Evolutionary conservation across 1,140 invertebrate species (phyloP).

Genomic region (Saccostrea cuccullata): DNA sequence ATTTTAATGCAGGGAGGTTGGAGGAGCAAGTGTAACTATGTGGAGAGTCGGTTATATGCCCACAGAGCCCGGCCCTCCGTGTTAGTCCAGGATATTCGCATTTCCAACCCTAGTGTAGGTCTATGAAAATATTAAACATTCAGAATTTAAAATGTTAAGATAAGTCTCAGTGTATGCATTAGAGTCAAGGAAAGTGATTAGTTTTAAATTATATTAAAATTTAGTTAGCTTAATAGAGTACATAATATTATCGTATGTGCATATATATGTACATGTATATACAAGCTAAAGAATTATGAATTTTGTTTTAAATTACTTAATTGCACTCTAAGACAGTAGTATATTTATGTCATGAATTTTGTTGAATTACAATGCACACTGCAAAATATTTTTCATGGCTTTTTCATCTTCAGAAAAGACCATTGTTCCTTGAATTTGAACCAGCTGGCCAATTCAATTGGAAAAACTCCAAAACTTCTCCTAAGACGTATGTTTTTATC

Average conservation of each 20-base stretch:
- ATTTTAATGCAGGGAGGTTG: conserved; percentile 71
- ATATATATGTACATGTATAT: no score
- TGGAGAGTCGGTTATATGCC: conserved; percentile 87
- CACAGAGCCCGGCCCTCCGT: conserved; percentile 87
- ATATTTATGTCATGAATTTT: no score
- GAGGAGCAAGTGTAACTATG: conserved; percentile 83
- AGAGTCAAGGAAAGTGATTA: no score
- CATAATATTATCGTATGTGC: no score
- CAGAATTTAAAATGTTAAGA: neutral
- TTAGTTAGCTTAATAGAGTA: no score
- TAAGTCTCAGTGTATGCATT: no score
- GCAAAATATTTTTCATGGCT: no score
- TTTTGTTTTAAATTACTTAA: no score
- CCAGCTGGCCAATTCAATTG: conserved; percentile 77
- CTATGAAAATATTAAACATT: neutral
- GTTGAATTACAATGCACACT: no score
- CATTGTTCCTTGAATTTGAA: conserved; percentile 70
- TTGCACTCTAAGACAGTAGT: no score
- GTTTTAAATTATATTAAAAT: no score
- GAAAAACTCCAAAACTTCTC: conserved; percentile 75
- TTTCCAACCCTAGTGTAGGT: conserved; percentile 85
- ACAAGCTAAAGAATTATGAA: no score
- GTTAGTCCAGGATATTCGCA: conserved; percentile 88
- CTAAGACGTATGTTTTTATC: conserved; percentile 15
- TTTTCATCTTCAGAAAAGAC: conserved; percentile 56